Percentiles rank a stretch among this genome's conserved stretches.
These are phyloP conservation scores for Cerastis leucographa DNA, from an alignment of 2,888 invertebrate species.

Conservation along the genomic window DNA sequence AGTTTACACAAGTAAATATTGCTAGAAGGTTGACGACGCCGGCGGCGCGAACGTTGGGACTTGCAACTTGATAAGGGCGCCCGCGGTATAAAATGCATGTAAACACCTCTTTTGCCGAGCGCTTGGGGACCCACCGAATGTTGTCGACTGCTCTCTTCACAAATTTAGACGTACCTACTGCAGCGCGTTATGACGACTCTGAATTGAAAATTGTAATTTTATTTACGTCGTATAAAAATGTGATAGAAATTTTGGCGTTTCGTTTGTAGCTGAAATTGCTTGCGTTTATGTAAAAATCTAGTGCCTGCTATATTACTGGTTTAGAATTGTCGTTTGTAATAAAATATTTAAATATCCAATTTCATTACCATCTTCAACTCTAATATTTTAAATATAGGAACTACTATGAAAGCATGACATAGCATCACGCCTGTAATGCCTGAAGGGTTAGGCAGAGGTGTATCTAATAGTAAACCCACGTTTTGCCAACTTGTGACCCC, in stretches of 20 bases:
- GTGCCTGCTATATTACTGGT: slow-evolving; percentile 36
- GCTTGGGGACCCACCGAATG: slow-evolving; percentile 80
- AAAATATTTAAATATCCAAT: slow-evolving; percentile 27
- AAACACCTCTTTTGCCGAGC: slow-evolving; percentile 84
- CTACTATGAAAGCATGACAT: too few relatives aligned
- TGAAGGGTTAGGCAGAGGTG: too few relatives aligned
- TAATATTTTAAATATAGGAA: not conserved
- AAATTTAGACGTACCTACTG: slow-evolving; percentile 71
- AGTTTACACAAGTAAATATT: slow-evolving; percentile 80
- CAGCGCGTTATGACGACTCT: slow-evolving; percentile 64
- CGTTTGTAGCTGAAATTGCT: slow-evolving; percentile 59
- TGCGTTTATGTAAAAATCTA: slow-evolving; percentile 41
- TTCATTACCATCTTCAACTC: not conserved
- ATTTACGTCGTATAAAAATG: slow-evolving; percentile 64
- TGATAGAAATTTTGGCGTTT: slow-evolving; percentile 49
- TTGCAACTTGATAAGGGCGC: slow-evolving; percentile 85
- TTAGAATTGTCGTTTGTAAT: slow-evolving; percentile 19
- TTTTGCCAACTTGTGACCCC: too few relatives aligned
- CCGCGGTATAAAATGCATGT: slow-evolving; percentile 86
- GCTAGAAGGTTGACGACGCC: slow-evolving; percentile 86
- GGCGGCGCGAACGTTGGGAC: slow-evolving; percentile 83
- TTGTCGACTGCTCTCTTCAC: slow-evolving; percentile 78
- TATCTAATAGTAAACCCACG: not conserved
- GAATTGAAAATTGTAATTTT: slow-evolving; percentile 71
- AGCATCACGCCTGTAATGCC: not conserved